These are phyloP conservation scores for Pagetopsis macropterus DNA, from an alignment of 2,797 vertebrate species.

Conservation along the genomic window DNA sequence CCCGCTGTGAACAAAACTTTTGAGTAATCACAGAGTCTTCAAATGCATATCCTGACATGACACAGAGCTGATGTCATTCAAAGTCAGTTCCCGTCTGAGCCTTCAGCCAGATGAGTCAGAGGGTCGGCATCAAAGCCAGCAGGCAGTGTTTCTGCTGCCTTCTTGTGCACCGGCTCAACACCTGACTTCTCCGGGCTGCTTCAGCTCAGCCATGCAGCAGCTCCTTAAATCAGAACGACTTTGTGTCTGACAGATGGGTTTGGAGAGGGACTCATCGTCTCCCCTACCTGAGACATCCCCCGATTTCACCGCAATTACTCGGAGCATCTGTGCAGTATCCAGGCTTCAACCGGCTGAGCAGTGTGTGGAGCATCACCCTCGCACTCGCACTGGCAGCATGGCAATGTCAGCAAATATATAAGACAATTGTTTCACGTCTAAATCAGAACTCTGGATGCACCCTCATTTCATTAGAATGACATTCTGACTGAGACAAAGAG, in stretches of 20 bases:
- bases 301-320: slow-evolving; percentile 61
- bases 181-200: slow-evolving; percentile 27
- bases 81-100: not conserved
- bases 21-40: not conserved
- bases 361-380: slow-evolving; percentile 1
- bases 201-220: slow-evolving; percentile 12
- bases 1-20: not conserved
- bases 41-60: not conserved
- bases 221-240: slow-evolving; percentile 32
- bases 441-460: slow-evolving; percentile 39
- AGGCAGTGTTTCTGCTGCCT: slow-evolving; percentile 16
- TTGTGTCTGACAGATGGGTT: slow-evolving; percentile 37
- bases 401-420: slow-evolving; percentile 60
- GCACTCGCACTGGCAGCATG: not conserved
- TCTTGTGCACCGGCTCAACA: slow-evolving; percentile 38
- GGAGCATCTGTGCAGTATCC: slow-evolving; percentile 39
- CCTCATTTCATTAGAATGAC: slow-evolving; percentile 61
- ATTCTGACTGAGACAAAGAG: slow-evolving; percentile 57
- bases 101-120: slow-evolving; percentile 9
- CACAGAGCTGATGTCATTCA: slow-evolving; percentile 5
- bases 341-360: slow-evolving; percentile 36
- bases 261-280: slow-evolving; percentile 20
- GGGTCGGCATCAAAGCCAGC: slow-evolving; percentile 18
- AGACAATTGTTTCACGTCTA: slow-evolving; percentile 51
- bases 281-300: slow-evolving; percentile 30